Base-by-base conservation (phyloP, 2,888 invertebrate species). In the Pachycephus smyrnensis region DNA sequence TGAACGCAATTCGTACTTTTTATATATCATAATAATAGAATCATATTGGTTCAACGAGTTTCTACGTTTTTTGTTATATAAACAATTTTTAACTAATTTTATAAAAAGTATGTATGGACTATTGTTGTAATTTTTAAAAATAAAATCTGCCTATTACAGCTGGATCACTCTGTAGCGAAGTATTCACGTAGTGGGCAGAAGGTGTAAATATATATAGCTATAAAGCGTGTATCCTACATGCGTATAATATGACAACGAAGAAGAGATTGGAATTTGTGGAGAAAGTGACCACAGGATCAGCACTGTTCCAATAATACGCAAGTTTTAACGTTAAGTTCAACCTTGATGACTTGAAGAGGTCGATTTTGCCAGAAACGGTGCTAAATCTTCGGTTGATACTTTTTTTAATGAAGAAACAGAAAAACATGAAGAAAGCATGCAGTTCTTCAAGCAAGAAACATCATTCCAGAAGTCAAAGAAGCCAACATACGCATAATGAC, bases 161-260 rank as follows among this genome's bases (percentile, higher is more conserved):
- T 33, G 71, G 71, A 31, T 31, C 71, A 2, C 31, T 33, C 71
- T 71, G 32, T 71, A 71, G 12, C 1, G 4, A 33, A 15, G 31
- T 33, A 33, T 33, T 31, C 71, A 33, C 12, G 71, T 23, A 76
- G 75, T 35, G 37, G 35, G 78, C 75, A 76, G 73, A 75, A 73
- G 76, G 37, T 73, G n/a, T 55, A 73, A 71, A 36, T 78, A 36
- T 71, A 55, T 37, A 69, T 69, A 31, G 55, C 31, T 75, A 68
- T 75, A 35, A 73, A 73, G 73, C 71, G 75, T 73, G 74, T 37
- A 40, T 31, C 12, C 31, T n/a, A 76, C 74, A 36, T 55, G 32
- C 76, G 74, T 73, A 36, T 71, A 36, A 76, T 73, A 73, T 76
- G 79, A 76, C 76, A 79, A 79, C 76, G 79, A 74, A 79, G 79